Conservation (phyloP, 2,888 invertebrate genomes). For the Hirtodrosophila trivittata region DNA sequence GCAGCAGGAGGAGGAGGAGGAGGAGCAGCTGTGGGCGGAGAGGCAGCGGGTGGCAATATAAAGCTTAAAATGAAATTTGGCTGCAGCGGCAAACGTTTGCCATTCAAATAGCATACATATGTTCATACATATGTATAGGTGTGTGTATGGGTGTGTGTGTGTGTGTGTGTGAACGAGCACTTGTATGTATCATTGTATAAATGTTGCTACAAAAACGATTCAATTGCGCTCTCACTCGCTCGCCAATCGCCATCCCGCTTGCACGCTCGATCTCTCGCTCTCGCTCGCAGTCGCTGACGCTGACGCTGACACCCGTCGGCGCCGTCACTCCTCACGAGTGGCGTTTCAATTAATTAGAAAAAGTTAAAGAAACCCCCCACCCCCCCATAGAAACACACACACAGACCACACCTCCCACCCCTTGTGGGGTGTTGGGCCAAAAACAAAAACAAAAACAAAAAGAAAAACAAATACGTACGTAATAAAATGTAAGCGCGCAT, state of each 20-base stretch:
- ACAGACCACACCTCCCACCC: not conserved
- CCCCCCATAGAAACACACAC: not conserved
- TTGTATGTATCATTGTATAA: slow-evolving; percentile 39
- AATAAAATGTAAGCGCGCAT: slow-evolving; percentile 80
- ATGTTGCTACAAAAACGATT: slow-evolving; percentile 58
- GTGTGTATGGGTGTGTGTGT: slow-evolving; percentile 13
- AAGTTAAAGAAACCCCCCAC: slow-evolving; percentile 70
- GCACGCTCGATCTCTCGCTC: slow-evolving; percentile 9
- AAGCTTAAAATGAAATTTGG: slow-evolving; percentile 58
- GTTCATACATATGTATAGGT: slow-evolving; percentile 49
- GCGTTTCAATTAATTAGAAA: slow-evolving; percentile 81
- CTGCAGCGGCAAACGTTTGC: slow-evolving; percentile 46
- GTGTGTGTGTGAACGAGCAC: not conserved
- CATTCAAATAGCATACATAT: slow-evolving; percentile 59
- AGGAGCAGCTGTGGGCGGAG: not conserved
- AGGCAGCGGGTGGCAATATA: slow-evolving; percentile 45
- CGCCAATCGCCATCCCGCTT: slow-evolving; percentile 18
- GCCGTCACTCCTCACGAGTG: slow-evolving; percentile 73
- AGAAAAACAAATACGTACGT: slow-evolving; percentile 76
- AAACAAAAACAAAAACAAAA: slow-evolving; percentile 26
- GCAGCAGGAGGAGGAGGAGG: not conserved
- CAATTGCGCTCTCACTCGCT: slow-evolving; percentile 33
- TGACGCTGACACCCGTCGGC: slow-evolving; percentile 44
- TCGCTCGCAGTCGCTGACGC: slow-evolving; percentile 23
- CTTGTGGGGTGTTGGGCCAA: not conserved